Evolutionary conservation across 2,888 invertebrate species (phyloP).

Genomic region (Theretra japonica): DNA sequence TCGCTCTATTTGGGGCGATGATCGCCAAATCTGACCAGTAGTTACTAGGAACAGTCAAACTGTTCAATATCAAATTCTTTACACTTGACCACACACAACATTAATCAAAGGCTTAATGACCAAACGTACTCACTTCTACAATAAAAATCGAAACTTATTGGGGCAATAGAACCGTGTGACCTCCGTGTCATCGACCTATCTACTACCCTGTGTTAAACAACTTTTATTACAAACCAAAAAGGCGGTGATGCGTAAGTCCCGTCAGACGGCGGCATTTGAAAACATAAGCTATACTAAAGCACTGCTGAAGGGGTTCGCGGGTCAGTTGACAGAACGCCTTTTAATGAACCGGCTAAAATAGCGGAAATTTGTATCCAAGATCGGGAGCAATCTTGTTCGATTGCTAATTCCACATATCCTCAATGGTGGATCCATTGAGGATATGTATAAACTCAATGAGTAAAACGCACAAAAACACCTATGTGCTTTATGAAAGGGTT

Average conservation of each 20-base stretch:
- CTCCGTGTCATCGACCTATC: conserved; percentile 2
- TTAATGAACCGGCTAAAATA: not conserved
- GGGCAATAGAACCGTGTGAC: not conserved
- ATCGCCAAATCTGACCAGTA: too few relatives aligned
- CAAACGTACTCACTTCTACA: too few relatives aligned
- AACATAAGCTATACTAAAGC: not conserved
- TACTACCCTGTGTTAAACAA: conserved; percentile 9
- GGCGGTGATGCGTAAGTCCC: conserved; percentile 17
- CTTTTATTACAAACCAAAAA: conserved; percentile 18
- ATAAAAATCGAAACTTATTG: not conserved
- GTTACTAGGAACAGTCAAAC: too few relatives aligned
- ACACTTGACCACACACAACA: too few relatives aligned
- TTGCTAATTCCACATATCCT: too few relatives aligned
- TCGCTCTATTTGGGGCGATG: too few relatives aligned
- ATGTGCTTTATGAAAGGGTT: too few relatives aligned
- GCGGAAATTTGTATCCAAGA: not conserved
- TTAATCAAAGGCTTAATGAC: too few relatives aligned
- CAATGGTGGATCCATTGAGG: too few relatives aligned
- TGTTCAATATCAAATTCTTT: too few relatives aligned
- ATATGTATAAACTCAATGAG: too few relatives aligned
- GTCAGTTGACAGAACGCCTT: not conserved
- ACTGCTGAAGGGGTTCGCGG: not conserved
- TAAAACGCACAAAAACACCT: too few relatives aligned
- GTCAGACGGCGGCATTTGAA: not conserved
- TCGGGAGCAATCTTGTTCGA: not conserved